Percentiles rank a stretch among this genome's conserved stretches.
Conservation (phyloP, 1,140 invertebrate species). For the Polypedilum vanderplanki region DNA sequence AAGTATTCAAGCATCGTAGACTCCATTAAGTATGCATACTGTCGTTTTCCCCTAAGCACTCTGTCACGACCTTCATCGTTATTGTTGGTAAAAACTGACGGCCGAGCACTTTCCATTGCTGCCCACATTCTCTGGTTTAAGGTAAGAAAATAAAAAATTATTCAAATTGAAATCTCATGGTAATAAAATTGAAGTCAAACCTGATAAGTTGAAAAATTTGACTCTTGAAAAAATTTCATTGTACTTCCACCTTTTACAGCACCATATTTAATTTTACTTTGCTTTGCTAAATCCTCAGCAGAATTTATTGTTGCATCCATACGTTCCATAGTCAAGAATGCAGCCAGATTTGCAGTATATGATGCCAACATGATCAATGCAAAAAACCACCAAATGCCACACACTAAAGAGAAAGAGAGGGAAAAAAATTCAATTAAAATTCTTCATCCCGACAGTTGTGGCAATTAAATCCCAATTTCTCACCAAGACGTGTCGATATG, state of each 20-base stretch:
- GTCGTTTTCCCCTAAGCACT: slow-evolving; percentile 61
- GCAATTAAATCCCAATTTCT: background rate
- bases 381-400: slow-evolving; percentile 97
- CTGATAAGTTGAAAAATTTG: slow-evolving; percentile 54
- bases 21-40: slow-evolving; percentile 93
- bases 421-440: background rate
- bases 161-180: background rate
- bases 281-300: slow-evolving; percentile 82
- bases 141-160: background rate
- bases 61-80: slow-evolving; percentile 75
- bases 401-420: slow-evolving; percentile 36
- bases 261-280: slow-evolving; percentile 85
- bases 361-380: slow-evolving; percentile 93
- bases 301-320: slow-evolving; percentile 78
- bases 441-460: background rate
- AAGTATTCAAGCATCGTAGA: slow-evolving; percentile 87
- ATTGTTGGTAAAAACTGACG: slow-evolving; percentile 63
- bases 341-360: slow-evolving; percentile 93
- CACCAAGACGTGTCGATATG: slow-evolving; percentile 39
- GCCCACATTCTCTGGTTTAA: slow-evolving; percentile 49
- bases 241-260: slow-evolving; percentile 69
- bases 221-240: slow-evolving; percentile 64
- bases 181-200: too few species aligned
- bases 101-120: slow-evolving; percentile 64
- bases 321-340: slow-evolving; percentile 82